Base-by-base conservation (phyloP, 2,797 vertebrate genomes). In the Steatocranus sp. region DNA sequence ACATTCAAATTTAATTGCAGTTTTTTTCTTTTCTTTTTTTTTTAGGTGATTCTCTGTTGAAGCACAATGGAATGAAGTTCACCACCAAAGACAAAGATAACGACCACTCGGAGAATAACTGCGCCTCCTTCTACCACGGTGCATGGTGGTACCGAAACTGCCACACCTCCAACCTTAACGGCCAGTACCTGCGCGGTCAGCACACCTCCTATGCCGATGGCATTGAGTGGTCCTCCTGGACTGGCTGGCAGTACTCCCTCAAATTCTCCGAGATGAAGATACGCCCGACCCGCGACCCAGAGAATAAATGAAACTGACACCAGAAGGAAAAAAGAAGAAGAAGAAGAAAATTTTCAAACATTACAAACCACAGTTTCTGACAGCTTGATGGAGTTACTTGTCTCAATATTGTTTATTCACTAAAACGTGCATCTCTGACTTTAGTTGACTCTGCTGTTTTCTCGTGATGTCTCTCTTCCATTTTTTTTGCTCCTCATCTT, bases 111-210 rank as follows among this genome's bases (percentile, higher is more conserved):
- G 98, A 99, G 95, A 99, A 99, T 94, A 99, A 99, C 96, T 99
- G 98, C 0, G 98, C 98, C 0, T 96, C 98, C 5, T 99, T 99
- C 95, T 99, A 99, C 96, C 98, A 98, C 0, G 98, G 98, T 0
- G 98, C 98, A 84, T 99, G 98, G 98, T 99, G 98, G 98, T 99
- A 99, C 93, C 98, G 98, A 85, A 99, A 99, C 95, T 99, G 98
- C 95, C 98, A 99, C 96, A 99, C 98, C 3, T 98, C 98, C 95
- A 99, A 99, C 97, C 97, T 99, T 76, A 99, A 99, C 1, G 98
- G 98, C 73, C 98, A 99, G 91, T 99, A 99, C 95, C 96, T 99
- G 87, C 96, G 95, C 3, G 98, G 98, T 8, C 97, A 98, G 82
- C 98, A 99, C 91, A 97, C 97, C 83, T 99, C 98, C 88, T 99